These are phyloP conservation scores for Drosophila asahinai DNA, from an alignment of 1,140 invertebrate genomes.

Conservation along the genomic window DNA sequence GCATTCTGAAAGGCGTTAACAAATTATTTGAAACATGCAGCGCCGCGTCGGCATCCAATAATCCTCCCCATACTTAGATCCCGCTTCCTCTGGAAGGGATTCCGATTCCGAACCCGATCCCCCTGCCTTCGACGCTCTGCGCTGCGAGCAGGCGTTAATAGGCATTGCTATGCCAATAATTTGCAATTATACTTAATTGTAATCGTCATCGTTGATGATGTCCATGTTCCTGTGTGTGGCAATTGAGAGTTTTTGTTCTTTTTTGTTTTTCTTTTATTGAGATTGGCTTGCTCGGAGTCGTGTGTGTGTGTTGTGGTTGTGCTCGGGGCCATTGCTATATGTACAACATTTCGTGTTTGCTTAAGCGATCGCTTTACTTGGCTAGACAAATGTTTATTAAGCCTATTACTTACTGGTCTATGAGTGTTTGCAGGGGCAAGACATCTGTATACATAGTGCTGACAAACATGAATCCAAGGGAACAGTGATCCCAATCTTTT, in stretches of 20 bases:
- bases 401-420: constrained; percentile 51
- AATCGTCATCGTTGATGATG: constrained; percentile 60
- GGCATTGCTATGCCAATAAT: constrained; percentile 80
- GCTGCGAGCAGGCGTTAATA: constrained; percentile 74
- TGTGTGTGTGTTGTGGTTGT: constrained; percentile 47
- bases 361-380: constrained; percentile 75
- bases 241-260: constrained; percentile 49
- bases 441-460: constrained; percentile 39
- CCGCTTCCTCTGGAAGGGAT: background rate
- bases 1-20: constrained; percentile 67
- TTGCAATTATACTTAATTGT: constrained; percentile 81
- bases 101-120: background rate
- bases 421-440: constrained; percentile 19
- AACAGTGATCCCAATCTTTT: constrained; percentile 2
- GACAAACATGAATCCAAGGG: constrained; percentile 10
- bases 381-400: constrained; percentile 71
- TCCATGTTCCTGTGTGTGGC: constrained; percentile 40
- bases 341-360: constrained; percentile 72
- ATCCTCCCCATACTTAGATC: constrained; percentile 13
- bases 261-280: constrained; percentile 64
- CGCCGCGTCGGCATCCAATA: constrained; percentile 71
- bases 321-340: constrained; percentile 63
- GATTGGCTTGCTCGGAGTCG: constrained; percentile 60
- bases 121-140: constrained; percentile 5
- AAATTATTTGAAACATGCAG: constrained; percentile 80